phyloP scores from a whole-genome alignment of 2,888 invertebrate species.

The Furcula furcula region DNA sequence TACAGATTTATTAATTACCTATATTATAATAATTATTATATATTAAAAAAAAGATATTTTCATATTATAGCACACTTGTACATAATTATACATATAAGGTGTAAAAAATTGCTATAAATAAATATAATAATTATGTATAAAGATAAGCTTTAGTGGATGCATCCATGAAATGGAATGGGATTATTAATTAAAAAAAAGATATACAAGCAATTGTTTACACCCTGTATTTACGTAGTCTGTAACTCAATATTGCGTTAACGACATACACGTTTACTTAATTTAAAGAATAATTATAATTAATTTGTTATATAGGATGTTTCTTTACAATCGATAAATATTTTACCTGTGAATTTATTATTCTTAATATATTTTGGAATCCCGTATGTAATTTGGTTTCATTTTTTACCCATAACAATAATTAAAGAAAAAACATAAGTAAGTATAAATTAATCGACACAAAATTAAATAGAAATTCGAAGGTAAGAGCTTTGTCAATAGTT shows the following conservation, averaged over 20 bases:
- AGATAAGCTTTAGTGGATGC: constrained; percentile 15
- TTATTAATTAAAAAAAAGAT: constrained; percentile 4
- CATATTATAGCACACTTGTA: constrained; percentile 58
- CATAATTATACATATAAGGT: constrained; percentile 62
- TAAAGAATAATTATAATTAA: constrained; percentile 19
- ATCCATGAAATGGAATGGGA: constrained; percentile 55
- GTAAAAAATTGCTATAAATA: constrained; percentile 60
- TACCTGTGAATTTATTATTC: constrained; percentile 19
- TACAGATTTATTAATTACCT: too few species aligned
- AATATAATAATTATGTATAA: constrained; percentile 23
- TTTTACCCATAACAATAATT: too few species aligned
- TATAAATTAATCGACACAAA: too few species aligned
- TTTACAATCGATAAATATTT: too few species aligned
- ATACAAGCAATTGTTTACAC: constrained; percentile 59
- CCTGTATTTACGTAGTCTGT: constrained; percentile 58
- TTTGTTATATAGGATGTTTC: constrained; percentile 19
- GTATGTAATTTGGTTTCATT: too few species aligned
- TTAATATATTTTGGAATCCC: constrained; percentile 12
- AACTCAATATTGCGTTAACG: constrained; percentile 37
- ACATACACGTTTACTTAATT: constrained; percentile 48
- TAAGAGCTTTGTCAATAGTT: too few species aligned
- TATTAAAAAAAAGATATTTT: constrained; percentile 52
- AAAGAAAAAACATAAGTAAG: too few species aligned
- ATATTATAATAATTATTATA: constrained; percentile 25
- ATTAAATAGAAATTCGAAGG: too few species aligned